Percentiles rank a stretch among this genome's conserved stretches.
Evolutionary conservation across 2,797 vertebrate species (phyloP).

Genomic region (Spinibarbus caldwelli): DNA sequence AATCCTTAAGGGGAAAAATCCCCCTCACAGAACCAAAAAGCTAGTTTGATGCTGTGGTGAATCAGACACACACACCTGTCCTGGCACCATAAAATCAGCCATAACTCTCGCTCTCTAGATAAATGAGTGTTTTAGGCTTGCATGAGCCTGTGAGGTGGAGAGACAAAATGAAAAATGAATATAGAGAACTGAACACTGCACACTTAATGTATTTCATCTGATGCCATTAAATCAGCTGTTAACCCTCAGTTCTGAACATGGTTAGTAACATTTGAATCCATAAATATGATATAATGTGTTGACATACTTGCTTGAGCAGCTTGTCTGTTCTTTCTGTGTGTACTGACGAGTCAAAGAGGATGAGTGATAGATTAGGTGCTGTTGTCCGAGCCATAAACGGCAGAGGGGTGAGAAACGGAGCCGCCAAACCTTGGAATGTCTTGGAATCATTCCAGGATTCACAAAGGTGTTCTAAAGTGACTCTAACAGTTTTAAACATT

Average conservation of each 20-base stretch:
- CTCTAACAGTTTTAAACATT: background rate
- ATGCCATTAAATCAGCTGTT: background rate
- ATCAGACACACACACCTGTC: conserved; percentile 34
- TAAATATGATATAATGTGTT: background rate
- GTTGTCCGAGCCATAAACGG: conserved; percentile 11
- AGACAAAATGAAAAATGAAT: background rate
- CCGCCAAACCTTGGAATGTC: conserved; percentile 48
- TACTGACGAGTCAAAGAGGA: background rate
- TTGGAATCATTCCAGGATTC: conserved; percentile 32
- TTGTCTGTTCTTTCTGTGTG: background rate
- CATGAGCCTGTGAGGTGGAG: background rate
- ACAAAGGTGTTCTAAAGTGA: conserved; percentile 27
- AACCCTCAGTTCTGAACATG: background rate
- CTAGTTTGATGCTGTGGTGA: conserved; percentile 1
- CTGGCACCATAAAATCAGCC: background rate
- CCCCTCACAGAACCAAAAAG: background rate
- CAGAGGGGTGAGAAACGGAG: conserved; percentile 40
- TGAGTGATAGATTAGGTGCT: conserved; percentile 15
- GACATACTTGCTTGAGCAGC: background rate
- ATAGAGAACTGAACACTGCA: background rate
- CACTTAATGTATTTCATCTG: background rate
- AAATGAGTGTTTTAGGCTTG: background rate
- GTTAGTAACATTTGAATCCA: background rate
- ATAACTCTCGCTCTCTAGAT: background rate
- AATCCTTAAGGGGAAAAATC: conserved; percentile 14